Base-by-base conservation (phyloP, 1,140 invertebrate species). In the Drosophila elegans region DNA sequence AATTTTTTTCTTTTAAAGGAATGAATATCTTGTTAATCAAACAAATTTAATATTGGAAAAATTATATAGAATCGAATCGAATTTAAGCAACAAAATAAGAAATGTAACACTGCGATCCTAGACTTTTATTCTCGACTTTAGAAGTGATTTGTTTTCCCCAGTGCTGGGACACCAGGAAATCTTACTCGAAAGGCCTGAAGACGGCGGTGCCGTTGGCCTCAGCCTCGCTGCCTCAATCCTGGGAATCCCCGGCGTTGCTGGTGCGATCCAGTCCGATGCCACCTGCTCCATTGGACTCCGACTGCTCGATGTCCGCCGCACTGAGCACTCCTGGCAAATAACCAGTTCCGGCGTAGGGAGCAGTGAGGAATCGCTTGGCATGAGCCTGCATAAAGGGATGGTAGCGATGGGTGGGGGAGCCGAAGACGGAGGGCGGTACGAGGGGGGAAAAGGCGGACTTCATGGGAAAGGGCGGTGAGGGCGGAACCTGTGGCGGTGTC, bases 311-410 rank as follows among this genome's bases (percentile, higher is more conserved):
- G 27, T 91, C 90, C 11, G 96, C 95, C 66, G 95, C 93, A 59
- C 75, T 88, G 51, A 97, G 96, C 2, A 97, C 95, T 0, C 96
- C 96, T 0, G 96, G 95, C 54, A 97, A 91, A 88, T 97, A 97
- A 0, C 96, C 96, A 0, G 96, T 97, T 3, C 96, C 96, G 29
- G 95, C 95, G 84, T 97, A 97, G 0, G 96, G 96, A 0, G 96
- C 96, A 0, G 96, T 95, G 0, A 97, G 93, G 86, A 97, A 97
- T 56, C 96, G 94, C 75, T 95, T 93, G 7, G 95, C 94, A 27
- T 94, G 93, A 41, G 94, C 93, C 93, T 91, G 92, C 92, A 91
- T 92, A 68, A 85, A 92, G 38, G 90, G 90, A 61, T 92, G 86
- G 76, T 91, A 91, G 39, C 92, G 90, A 67, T 82, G 84, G 71